Base-by-base conservation (phyloP, 1,140 invertebrate genomes). In the Ganaspis sp. region DNA sequence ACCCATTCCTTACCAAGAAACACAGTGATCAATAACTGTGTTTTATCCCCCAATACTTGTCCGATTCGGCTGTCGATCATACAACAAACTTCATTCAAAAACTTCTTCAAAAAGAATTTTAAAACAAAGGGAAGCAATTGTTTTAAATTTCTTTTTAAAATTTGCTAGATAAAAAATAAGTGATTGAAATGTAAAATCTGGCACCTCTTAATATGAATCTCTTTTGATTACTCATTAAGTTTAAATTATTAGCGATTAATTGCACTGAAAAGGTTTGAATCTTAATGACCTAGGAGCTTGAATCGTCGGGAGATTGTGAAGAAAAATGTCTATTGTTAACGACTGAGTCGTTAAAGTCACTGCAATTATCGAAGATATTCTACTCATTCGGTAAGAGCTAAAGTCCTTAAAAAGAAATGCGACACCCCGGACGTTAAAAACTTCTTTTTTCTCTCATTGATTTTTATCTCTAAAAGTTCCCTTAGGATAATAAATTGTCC, bases 341-440 rank as follows among this genome's bases (percentile, higher is more conserved):
- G 85, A 87, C 78, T 74, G 53, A 73, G 78, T 86, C 85, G 81
- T 84, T 85, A 82, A 58, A 80, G 79, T 78, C 79, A 69, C 70
- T 74, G 76, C 82, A 85, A 86, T 87, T 87, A 86, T 86, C 80
- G 84, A 76, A 76, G 75, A 76, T 82, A 75, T 64, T 34, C 12
- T 29, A 34, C 12, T 29, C 23, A 64, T 64, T 64, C 11, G 9
- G 54, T 23, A 11, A 64, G 23, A 64, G 12, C 12, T n/a, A 34
- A 64, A 64, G 12, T 29, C 26, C 23, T 64, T 5, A 34, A 29
- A 64, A n/a, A 64, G 23, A 64, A 64, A 64, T 64, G 11, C 58
- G 58, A 64, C 26, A 64, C 58, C 15, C 54, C 45, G 23, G 26
- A 34, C 4, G 26, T 64, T 29, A 64, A 64, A 64, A 64, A 0